Evolutionary conservation across 1,140 invertebrate genomes (phyloP), one percentile per base, ranked within the genome.

Genomic region (Mizuhopecten yessoensis): DNA sequence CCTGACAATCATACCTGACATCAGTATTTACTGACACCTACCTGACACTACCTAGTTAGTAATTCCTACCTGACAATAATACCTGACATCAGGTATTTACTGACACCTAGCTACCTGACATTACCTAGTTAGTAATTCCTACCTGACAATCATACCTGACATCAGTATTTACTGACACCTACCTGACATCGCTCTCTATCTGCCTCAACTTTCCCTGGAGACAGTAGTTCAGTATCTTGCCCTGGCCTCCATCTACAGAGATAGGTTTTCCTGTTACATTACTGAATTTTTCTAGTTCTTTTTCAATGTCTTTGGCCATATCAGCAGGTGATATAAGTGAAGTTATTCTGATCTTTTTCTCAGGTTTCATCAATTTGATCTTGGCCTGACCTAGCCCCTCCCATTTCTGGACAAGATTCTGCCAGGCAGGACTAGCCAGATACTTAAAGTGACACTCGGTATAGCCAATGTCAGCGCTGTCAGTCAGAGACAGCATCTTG

Each of bases 391-490:
- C n/a, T n/a, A 75, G 57, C 3, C 23, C 5, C 29, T 75, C 57
- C 57, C 57, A 75, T 75, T 75, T 75, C 57, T 75, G 57, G n/a
- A 75, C 57, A 75, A 75, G 57, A 75, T 75, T 75, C n/a, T 75
- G 57, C 57, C 57, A 75, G 11, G 57, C 57, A 75, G 57, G 2
- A 75, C n/a, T 29, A 75, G 23, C 23, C 5, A 75, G 57, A n/a
- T 75, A 75, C n/a, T 75, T 75, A n/a, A 75, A 75, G n/a, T 75
- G 57, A n/a, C 57, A 75, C 5, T 75, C 57, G 5, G 23, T 75
- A 13, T 75, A 75, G 29, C 23, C 0, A n/a, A 75, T 29, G 17
- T 75, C 57, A 5, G 1, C 23, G 11, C 57, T 75, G 0, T 75
- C 5, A 9, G 29, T 17, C 23, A 75, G 57, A 5, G 57, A 75